These are phyloP conservation scores for Lamprotornis superbus DNA, from an alignment of 2,113 vertebrate species.

Conservation along the genomic window DNA sequence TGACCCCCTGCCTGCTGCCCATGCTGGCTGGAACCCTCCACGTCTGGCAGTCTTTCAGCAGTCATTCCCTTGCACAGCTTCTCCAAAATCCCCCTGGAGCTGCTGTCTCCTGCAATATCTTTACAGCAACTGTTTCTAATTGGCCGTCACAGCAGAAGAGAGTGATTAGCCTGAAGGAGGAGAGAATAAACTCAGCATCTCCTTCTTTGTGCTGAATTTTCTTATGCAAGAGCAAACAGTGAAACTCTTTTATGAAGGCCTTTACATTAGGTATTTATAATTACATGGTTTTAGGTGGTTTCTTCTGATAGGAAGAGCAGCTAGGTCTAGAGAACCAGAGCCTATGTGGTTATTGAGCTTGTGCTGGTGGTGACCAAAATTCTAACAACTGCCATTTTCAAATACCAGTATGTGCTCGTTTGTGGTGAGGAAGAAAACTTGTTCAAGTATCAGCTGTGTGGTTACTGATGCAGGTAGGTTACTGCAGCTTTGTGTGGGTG, in stretches of 20 bases:
- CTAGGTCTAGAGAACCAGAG: not conserved
- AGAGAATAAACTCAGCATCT: not conserved
- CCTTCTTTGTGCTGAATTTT: not conserved
- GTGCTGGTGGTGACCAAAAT: not conserved
- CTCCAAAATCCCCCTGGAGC: not conserved
- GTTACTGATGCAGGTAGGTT: not conserved
- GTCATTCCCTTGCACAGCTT: not conserved
- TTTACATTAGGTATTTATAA: not conserved
- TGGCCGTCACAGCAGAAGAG: not conserved
- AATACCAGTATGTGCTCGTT: rapidly evolving
- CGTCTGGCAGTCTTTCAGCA: not conserved
- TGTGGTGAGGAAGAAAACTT: not conserved
- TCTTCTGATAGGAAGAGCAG: not conserved
- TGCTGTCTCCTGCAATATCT: not conserved
- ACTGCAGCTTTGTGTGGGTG: not conserved
- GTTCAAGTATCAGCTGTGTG: not conserved
- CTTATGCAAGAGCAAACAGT: not conserved
- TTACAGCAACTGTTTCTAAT: not conserved
- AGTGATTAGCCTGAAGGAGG: not conserved
- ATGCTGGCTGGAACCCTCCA: not conserved
- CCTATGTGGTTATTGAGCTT: not conserved
- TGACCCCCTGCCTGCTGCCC: not conserved
- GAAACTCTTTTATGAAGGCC: not conserved
- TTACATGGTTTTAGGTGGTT: not conserved
- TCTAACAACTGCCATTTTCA: not conserved